phyloP scores from a whole-genome alignment of 2,888 invertebrate species.

The Esperia sulphurella region DNA sequence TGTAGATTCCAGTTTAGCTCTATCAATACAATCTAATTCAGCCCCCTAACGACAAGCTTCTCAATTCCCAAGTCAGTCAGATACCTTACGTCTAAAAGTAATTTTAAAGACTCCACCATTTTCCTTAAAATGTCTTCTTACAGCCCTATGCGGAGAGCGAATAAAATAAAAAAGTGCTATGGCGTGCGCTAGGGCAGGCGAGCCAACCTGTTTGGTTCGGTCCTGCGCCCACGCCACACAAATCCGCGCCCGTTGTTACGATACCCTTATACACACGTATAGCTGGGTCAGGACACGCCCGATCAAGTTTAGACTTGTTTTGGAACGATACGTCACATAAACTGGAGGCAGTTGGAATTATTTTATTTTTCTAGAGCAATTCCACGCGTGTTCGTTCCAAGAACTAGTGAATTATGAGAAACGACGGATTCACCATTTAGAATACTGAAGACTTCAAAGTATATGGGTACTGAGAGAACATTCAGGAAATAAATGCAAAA shows the following conservation, averaged over 20 bases:
- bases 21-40: too few species aligned
- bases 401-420: too few species aligned
- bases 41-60: too few species aligned
- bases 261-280: slow-evolving; percentile 21
- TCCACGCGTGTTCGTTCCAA: too few species aligned
- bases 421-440: too few species aligned
- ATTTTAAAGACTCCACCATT: too few species aligned
- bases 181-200: slow-evolving; percentile 55
- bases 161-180: slow-evolving; percentile 51
- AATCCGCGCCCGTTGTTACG: slow-evolving; percentile 58
- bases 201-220: slow-evolving; percentile 69
- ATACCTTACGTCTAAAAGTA: too few species aligned
- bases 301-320: slow-evolving; percentile 64
- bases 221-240: slow-evolving; percentile 67
- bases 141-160: slow-evolving; percentile 55
- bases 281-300: slow-evolving; percentile 33
- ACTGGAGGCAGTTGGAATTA: not conserved
- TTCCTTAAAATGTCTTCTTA: too few species aligned
- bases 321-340: slow-evolving; percentile 7
- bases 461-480: too few species aligned
- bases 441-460: too few species aligned
- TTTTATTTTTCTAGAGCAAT: slow-evolving; percentile 7
- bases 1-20: slow-evolving; percentile 24
- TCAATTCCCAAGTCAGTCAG: too few species aligned
- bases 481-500: not conserved